These are phyloP conservation scores for Lapara coniferarum DNA, from an alignment of 2,888 invertebrate species.

Conservation along the genomic window DNA sequence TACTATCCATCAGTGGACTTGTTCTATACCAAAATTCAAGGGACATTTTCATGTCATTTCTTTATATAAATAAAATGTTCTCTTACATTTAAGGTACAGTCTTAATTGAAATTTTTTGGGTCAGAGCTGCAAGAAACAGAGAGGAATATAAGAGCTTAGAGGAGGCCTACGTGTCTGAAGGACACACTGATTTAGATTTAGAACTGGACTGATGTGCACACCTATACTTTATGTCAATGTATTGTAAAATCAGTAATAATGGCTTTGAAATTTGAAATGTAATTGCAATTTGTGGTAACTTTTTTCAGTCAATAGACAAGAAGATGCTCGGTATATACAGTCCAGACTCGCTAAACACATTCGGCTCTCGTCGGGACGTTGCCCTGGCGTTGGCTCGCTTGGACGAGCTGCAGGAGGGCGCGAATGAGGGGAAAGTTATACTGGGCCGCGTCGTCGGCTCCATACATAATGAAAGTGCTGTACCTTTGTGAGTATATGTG, in stretches of 20 bases:
- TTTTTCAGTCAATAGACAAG: slow-evolving; percentile 83
- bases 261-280: no score
- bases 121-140: no score
- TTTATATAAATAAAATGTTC: neutral
- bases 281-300: neutral
- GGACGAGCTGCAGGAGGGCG: slow-evolving; percentile 83
- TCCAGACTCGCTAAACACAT: slow-evolving; percentile 51
- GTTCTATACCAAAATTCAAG: no score
- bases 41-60: no score
- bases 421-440: slow-evolving; percentile 87
- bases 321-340: slow-evolving; percentile 89
- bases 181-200: no score
- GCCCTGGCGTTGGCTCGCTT: slow-evolving; percentile 67
- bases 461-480: slow-evolving; percentile 88
- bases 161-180: no score
- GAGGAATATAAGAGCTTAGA: no score
- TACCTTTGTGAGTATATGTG: slow-evolving; percentile 88
- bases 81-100: neutral
- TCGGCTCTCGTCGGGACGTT: slow-evolving; percentile 55
- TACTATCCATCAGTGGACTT: no score
- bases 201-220: no score
- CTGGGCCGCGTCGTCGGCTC: slow-evolving; percentile 92
- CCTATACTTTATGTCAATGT: no score
- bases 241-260: no score
- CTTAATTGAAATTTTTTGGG: no score